These are phyloP conservation scores for Bolinopsis microptera DNA, from an alignment of 37 sponge, comb jelly and placozoan species.

Conservation along the genomic window DNA sequence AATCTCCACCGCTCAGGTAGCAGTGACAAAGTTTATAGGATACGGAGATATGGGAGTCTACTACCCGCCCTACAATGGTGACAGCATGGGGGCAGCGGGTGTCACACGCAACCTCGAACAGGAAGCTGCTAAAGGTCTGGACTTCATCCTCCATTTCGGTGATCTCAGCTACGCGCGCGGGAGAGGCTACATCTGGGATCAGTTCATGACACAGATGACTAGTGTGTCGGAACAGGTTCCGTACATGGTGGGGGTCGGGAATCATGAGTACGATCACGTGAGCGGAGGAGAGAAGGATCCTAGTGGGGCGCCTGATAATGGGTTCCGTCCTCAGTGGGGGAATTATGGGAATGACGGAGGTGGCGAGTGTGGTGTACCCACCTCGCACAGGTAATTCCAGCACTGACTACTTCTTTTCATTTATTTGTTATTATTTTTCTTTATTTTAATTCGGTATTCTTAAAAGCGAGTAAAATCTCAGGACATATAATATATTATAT, in stretches of 20 bases:
- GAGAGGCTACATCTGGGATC: slow-evolving; percentile 49
- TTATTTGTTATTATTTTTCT: no score
- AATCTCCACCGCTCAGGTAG: no score
- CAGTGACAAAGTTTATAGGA: not conserved
- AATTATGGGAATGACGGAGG: slow-evolving; percentile 73
- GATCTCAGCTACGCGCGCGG: slow-evolving; percentile 81
- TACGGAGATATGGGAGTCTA: slow-evolving; percentile 52
- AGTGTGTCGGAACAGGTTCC: not conserved
- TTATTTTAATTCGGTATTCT: no score
- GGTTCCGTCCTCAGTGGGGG: slow-evolving; percentile 76
- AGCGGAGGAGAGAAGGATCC: slow-evolving; percentile 69
- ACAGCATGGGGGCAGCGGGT: slow-evolving; percentile 66
- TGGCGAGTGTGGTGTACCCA: slow-evolving; percentile 78
- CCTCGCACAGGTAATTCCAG: slow-evolving; percentile 68
- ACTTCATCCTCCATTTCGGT: slow-evolving; percentile 83
- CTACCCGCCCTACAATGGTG: slow-evolving; percentile 55
- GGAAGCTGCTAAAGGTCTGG: slow-evolving; percentile 61
- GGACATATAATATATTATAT: no score
- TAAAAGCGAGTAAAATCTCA: not conserved
- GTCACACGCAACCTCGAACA: slow-evolving; percentile 67
- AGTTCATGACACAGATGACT: slow-evolving; percentile 61
- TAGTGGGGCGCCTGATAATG: slow-evolving; percentile 65
- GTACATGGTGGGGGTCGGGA: slow-evolving; percentile 62
- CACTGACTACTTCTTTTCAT: no score
- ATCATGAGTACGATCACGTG: slow-evolving; percentile 63